Evolutionary conservation across 1,140 invertebrate genomes (phyloP), one percentile per base, ranked within the genome.

Genomic region (Diuraphis noxia): DNA sequence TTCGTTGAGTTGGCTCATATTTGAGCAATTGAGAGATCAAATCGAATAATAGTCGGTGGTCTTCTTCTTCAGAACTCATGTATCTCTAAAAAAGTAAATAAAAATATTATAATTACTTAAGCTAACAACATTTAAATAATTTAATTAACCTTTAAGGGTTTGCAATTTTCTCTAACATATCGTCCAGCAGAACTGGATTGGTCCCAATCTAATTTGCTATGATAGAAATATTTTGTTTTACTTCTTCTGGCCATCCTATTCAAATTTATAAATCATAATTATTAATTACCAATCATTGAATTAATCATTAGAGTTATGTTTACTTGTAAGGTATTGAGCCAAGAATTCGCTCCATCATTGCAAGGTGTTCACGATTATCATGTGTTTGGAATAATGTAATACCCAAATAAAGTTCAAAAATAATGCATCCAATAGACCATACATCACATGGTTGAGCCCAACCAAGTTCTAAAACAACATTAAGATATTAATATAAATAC

Each of bases 361-460:
- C 99, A 93, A 99, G 95, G 95, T 99, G 99, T 94, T 99, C 99
- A 86, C 98, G 96, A 94, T 99, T 99, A 94, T 99, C 99, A 94
- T 99, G 99, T 23, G 99, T 99, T 96, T 99, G 99, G 95, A 99
- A 99, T 92, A 99, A 95, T 82, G 99, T 99, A 93, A 99, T 99
- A 92, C 99, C 99, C 93, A 99, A 96, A 94, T 99, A 99, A 86
- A 99, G 95, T 95, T 99, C 99, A 95, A 99, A 99, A 94, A 99
- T 96, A 93, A 99, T 99, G 94, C 99, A 99, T 49, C 99, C 99
- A 93, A 99, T 98, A 84, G 98, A 99, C 99, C 99, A 99, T 56
- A 99, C 98, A 95, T 99, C 99, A 95, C 99, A 99, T 19, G 99
- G 98, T 94, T 99, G 98, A 49, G 98, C 95, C 99, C 99, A 99